Base-by-base conservation (phyloP, 2,797 vertebrate species). In the Sebastes kiyomatsui region DNA sequence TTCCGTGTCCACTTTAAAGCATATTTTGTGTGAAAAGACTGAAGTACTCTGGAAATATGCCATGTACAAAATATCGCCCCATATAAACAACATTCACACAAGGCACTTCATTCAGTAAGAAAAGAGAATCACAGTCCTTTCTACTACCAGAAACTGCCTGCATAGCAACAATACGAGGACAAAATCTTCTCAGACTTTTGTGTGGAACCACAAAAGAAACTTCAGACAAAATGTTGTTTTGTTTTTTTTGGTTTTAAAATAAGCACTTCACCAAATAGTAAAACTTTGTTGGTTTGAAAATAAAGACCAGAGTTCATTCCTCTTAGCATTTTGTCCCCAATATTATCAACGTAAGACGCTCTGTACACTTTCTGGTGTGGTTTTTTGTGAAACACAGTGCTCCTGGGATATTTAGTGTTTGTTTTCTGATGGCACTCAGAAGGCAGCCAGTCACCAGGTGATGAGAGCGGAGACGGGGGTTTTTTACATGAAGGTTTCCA, bases 71-170 rank as follows among this genome's bases (percentile, higher is more conserved):
- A 98, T 80, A 89, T 88, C 83, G 94, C 95, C 94, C 88, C 95
- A 92, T 97, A 97, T 96, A 99, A 99, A 97, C 94, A 96, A 97
- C 97, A 97, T 96, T 97, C 96, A 96, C 95, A 97, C 93, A 99
- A 99, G 98, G 98, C 98, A 99, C 98, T 99, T 99, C 95, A 96
- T 97, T 97, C 95, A 94, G 96, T 96, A 96, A 95, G 96, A 97
- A 96, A 96, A 95, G 90, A 93, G 95, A 96, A 94, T 96, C 96
- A 94, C 94, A 94, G 97, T 96, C 96, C 96, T 97, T 96, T 95
- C 93, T 89, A 89, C 88, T 93, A 96, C 95, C 96, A 96, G 81
- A 96, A 94, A 96, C 94, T 93, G 95, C 97, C 97, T 97, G 97
- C 96, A 97, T 97, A 97, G 97, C 96, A 95, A 92, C 93, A 92